Evolutionary conservation across 2,797 vertebrate species (phyloP).

Genomic region (Ibycter americanus): DNA sequence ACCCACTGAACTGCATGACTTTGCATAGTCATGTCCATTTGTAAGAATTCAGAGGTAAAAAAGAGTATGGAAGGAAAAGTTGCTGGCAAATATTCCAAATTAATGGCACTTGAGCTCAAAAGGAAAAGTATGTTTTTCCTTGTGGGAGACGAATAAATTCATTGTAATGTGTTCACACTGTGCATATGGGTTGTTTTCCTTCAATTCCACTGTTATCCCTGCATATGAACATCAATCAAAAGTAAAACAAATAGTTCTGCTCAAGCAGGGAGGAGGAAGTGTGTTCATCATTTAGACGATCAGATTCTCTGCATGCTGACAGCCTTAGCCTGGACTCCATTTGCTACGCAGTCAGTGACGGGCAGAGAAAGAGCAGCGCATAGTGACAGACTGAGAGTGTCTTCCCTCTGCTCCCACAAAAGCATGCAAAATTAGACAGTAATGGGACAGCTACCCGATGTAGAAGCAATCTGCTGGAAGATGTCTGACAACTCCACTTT

Average conservation of each 20-base stretch:
- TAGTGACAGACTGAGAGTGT: neutral
- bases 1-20: neutral
- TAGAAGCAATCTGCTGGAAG: neutral
- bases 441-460: neutral
- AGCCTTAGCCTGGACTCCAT: neutral
- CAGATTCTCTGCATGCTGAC: neutral
- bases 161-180: neutral
- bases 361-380: neutral
- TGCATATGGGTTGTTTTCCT: neutral
- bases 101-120: neutral
- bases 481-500: neutral
- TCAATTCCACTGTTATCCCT: neutral
- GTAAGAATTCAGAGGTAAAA: neutral
- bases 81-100: neutral
- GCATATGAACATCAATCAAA: neutral
- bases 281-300: neutral
- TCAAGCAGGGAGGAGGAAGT: neutral
- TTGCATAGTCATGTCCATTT: neutral
- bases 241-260: neutral
- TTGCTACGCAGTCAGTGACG: neutral
- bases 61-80: neutral
- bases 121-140: neutral
- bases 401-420: neutral
- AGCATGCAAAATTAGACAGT: neutral
- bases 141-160: neutral